Evolutionary conservation across 2,888 invertebrate genomes (phyloP).

Genomic region (Cremastobaeus sp.): DNA sequence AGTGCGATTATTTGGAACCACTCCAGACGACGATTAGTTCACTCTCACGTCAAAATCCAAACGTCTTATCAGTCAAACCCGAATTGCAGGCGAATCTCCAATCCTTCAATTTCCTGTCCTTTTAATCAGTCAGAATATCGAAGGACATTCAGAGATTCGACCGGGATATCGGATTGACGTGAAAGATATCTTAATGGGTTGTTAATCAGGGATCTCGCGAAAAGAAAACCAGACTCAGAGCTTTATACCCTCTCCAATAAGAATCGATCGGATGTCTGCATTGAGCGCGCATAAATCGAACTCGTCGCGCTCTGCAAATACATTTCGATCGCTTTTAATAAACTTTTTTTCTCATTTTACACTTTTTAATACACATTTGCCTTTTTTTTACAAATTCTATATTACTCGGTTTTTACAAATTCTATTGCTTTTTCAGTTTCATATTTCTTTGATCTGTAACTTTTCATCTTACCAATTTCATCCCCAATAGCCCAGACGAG

Average conservation of each 20-base stretch:
- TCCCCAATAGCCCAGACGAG: slow-evolving; percentile 99
- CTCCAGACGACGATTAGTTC: slow-evolving; percentile 27
- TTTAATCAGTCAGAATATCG: no score
- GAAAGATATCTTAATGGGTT: no score
- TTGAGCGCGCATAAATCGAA: slow-evolving; percentile 76
- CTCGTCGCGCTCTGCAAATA: slow-evolving; percentile 76
- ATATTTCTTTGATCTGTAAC: not conserved
- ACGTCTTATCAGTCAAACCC: no score
- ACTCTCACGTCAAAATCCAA: slow-evolving; percentile 15
- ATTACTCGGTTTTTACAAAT: not conserved
- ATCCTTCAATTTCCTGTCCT: no score
- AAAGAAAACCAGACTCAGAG: slow-evolving; percentile 16
- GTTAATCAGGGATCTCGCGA: slow-evolving; percentile 12
- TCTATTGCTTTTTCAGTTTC: not conserved
- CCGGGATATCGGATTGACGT: no score
- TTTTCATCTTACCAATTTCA: slow-evolving; percentile 87
- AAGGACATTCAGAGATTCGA: no score
- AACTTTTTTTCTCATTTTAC: slow-evolving; percentile 15
- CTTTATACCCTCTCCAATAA: slow-evolving; percentile 76
- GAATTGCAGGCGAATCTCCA: no score
- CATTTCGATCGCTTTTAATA: slow-evolving; percentile 58
- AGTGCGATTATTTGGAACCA: slow-evolving; percentile 18
- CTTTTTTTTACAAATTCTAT: not conserved
- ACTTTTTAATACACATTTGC: no score
- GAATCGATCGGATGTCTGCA: slow-evolving; percentile 76